Percentiles rank a stretch among this genome's conserved stretches.
Conservation (phyloP, 2,113 vertebrate species). For the Scalopus aquaticus region DNA sequence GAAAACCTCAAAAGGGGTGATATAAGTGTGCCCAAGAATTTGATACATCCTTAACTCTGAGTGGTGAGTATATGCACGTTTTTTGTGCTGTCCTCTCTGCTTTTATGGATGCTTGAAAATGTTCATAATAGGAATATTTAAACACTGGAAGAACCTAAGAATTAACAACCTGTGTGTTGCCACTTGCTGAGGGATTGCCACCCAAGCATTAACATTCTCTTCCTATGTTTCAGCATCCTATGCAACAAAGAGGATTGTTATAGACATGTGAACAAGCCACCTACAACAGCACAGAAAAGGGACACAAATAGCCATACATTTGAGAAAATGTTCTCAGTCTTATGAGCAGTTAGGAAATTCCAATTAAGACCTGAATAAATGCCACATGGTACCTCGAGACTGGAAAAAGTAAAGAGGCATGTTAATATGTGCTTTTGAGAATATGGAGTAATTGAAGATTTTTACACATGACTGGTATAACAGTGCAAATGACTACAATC, state of each 20-base stretch:
- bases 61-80: background rate
- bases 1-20: background rate
- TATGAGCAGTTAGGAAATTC: too few relatives aligned
- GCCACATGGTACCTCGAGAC: too few relatives aligned
- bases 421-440: too few relatives aligned
- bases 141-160: background rate
- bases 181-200: background rate
- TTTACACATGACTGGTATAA: too few relatives aligned
- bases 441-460: too few relatives aligned
- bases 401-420: too few relatives aligned
- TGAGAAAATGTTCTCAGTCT: too few relatives aligned
- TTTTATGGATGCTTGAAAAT: background rate
- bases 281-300: background rate
- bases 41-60: background rate
- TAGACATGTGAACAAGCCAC: background rate
- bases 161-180: background rate
- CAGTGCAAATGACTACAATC: too few relatives aligned
- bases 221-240: background rate
- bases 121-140: background rate
- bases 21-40: background rate
- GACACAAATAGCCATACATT: too few relatives aligned
- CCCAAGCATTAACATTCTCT: background rate
- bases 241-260: background rate
- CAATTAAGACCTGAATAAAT: too few relatives aligned
- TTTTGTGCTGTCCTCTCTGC: background rate